These are phyloP conservation scores for Auanema sp. DNA, from an alignment of 2,888 invertebrate species.

Conservation along the genomic window DNA sequence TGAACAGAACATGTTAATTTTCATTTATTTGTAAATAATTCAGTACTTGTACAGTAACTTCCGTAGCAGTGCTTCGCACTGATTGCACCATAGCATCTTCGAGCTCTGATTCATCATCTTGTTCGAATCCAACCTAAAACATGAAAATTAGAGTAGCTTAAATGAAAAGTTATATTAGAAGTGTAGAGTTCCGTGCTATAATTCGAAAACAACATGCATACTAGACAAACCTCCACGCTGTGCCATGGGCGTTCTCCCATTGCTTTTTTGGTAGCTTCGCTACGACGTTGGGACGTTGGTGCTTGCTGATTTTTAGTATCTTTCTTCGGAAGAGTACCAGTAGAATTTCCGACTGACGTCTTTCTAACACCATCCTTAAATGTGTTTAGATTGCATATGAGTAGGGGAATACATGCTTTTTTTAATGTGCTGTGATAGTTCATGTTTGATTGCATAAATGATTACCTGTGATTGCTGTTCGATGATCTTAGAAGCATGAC, in stretches of 20 bases:
- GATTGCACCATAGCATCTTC: slow-evolving; percentile 37
- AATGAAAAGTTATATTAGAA: neutral
- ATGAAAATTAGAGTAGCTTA: neutral
- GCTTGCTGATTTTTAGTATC: neutral
- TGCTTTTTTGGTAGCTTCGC: slow-evolving; percentile 4
- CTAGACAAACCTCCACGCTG: slow-evolving; percentile 48
- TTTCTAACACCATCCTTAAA: neutral
- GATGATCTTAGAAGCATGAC: slow-evolving; percentile 57
- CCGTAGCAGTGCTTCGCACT: slow-evolving; percentile 39
- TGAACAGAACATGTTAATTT: slow-evolving; percentile 8
- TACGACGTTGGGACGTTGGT: neutral
- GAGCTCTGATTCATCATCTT: slow-evolving; percentile 48
- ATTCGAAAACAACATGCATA: neutral
- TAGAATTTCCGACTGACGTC: neutral
- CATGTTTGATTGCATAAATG: neutral
- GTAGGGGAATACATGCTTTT: slow-evolving; percentile 7
- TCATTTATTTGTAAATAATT: neutral
- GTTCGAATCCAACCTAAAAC: slow-evolving; percentile 57
- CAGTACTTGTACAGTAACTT: slow-evolving; percentile 38
- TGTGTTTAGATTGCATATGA: slow-evolving; percentile 8
- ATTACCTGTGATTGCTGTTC: slow-evolving; percentile 31
- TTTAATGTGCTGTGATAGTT: neutral
- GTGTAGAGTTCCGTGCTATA: neutral
- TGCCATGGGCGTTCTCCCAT: slow-evolving; percentile 46
- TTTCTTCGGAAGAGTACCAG: neutral